A percentile compares a stretch with the other conserved stretches of the same genome.
These are phyloP conservation scores for Eustalomyia histrio DNA, from an alignment of 2,888 invertebrate species.

Conservation along the genomic window DNA sequence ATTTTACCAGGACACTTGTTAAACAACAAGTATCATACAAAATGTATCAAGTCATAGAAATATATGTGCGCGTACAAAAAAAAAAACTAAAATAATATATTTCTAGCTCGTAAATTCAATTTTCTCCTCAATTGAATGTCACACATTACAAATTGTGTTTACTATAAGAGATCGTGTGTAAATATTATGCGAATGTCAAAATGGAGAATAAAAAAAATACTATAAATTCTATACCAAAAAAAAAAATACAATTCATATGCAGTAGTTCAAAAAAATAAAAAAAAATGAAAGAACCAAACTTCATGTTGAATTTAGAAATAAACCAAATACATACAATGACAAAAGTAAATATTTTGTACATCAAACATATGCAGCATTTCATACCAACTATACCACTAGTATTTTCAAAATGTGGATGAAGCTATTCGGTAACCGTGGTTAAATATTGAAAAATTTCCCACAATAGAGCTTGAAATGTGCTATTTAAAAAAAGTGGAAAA, in stretches of 20 bases:
- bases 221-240: not conserved
- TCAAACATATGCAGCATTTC: too few species aligned
- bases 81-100: constrained; percentile 60
- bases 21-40: not conserved
- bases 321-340: constrained; percentile 61
- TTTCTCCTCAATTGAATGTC: constrained; percentile 73
- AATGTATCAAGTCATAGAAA: not conserved
- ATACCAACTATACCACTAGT: too few species aligned
- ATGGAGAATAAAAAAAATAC: constrained; percentile 23
- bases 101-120: constrained; percentile 71
- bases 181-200: constrained; percentile 67
- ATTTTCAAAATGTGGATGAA: too few species aligned
- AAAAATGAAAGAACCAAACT: constrained; percentile 45
- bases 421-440: too few species aligned
- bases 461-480: too few species aligned
- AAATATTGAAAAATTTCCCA: too few species aligned
- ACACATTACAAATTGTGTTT: constrained; percentile 72
- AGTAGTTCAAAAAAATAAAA: constrained; percentile 60
- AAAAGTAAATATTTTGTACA: constrained; percentile 59
- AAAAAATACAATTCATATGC: constrained; percentile 51
- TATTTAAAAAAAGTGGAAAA: too few species aligned
- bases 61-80: not conserved
- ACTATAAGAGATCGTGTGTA: constrained; percentile 68
- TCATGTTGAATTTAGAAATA: constrained; percentile 41
- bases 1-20: not conserved